Conservation (phyloP, 2,888 invertebrate species). For the Camponotus fellah region DNA sequence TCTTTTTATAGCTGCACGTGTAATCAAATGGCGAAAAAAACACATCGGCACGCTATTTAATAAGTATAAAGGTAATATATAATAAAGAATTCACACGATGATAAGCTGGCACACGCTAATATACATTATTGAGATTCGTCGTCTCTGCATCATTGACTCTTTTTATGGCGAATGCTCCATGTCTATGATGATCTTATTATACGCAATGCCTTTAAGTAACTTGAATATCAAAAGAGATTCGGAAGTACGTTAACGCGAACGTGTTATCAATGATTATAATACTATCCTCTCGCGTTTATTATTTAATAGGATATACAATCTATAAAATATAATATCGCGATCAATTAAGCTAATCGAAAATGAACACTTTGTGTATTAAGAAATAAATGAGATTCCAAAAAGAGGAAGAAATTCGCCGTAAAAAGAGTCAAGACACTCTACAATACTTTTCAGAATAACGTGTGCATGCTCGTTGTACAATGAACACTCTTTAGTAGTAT, state of each 20-base stretch:
- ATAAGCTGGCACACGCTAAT: conserved; percentile 69
- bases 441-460: conserved; percentile 48
- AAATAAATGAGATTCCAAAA: conserved; percentile 33
- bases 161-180: not conserved
- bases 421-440: conserved; percentile 14
- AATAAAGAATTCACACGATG: conserved; percentile 75
- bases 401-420: not conserved
- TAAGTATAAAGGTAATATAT: conserved; percentile 75
- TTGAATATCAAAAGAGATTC: not conserved
- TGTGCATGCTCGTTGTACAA: conserved; percentile 68
- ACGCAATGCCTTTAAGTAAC: not conserved
- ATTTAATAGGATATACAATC: conserved; percentile 1
- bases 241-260: not conserved
- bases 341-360: conserved; percentile 26
- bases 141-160: not conserved
- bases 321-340: not conserved
- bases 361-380: conserved; percentile 19
- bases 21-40: conserved; percentile 63
- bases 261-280: not conserved
- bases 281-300: not conserved
- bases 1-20: not conserved
- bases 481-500: conserved; percentile 68
- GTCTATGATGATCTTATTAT: not conserved
- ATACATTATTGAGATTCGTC: conserved; percentile 14
- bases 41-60: conserved; percentile 68